Conservation (phyloP, 2,797 vertebrate genomes). For the Brachyalestes nurse region DNA sequence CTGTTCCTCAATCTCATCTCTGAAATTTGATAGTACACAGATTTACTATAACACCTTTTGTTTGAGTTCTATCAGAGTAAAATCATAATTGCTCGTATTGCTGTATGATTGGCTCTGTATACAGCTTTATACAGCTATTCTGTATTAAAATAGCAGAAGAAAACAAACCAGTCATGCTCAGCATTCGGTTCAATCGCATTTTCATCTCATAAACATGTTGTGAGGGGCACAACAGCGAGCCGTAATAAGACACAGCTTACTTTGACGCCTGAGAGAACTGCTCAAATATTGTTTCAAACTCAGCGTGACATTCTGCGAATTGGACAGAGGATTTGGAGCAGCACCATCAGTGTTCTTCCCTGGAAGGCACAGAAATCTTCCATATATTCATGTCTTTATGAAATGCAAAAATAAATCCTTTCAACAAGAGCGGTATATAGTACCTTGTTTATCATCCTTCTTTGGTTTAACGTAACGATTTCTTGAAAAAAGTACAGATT, state of each 20-base stretch:
- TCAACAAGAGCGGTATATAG: constrained; percentile 38
- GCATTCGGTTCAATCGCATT: constrained; percentile 32
- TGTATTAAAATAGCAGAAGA: constrained; percentile 22
- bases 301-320: constrained; percentile 45
- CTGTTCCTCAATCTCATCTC: background rate
- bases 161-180: constrained; percentile 18
- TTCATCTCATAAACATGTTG: constrained; percentile 36
- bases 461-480: constrained; percentile 43
- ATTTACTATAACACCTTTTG: background rate
- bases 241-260: constrained; percentile 39
- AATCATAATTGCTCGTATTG: constrained; percentile 23
- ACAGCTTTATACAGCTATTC: background rate
- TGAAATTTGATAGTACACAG: background rate
- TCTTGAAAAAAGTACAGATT: constrained; percentile 42
- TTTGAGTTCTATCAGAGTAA: background rate
- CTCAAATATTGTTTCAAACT: constrained; percentile 50
- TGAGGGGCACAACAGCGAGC: constrained; percentile 38
- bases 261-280: constrained; percentile 43
- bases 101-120: background rate
- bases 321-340: constrained; percentile 44
- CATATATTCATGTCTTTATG: constrained; percentile 52
- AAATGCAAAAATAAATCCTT: constrained; percentile 41
- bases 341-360: constrained; percentile 33
- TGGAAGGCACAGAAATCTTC: constrained; percentile 63
- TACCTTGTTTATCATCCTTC: constrained; percentile 23